These are phyloP conservation scores for Xiphophorus couchianus DNA, from an alignment of 2,113 vertebrate species.

Conservation along the genomic window DNA sequence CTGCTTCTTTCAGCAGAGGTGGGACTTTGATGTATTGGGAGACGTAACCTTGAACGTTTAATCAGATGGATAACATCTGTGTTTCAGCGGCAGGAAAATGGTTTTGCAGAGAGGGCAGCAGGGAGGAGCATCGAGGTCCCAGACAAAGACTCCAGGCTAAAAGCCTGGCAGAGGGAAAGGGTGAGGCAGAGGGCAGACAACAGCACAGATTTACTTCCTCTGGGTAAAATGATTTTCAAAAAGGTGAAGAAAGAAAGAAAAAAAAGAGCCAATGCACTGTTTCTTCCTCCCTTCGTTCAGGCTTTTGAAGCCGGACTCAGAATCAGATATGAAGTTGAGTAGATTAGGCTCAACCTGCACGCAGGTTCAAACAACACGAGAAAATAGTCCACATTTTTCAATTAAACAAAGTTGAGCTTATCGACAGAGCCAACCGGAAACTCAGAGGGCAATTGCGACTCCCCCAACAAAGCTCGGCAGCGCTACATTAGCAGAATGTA, in stretches of 20 bases:
- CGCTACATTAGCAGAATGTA: constrained; percentile 53
- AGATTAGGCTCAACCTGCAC: constrained; percentile 2
- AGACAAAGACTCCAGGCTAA: constrained; percentile 61
- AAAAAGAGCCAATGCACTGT: not conserved
- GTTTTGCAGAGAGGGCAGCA: constrained; percentile 60
- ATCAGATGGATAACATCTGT: constrained; percentile 78
- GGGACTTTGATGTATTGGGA: constrained; percentile 73
- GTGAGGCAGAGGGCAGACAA: constrained; percentile 44
- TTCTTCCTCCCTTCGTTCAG: constrained; percentile 3
- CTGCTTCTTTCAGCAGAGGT: constrained; percentile 47
- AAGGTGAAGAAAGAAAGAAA: not conserved
- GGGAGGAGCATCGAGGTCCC: constrained; percentile 36
- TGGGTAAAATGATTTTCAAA: constrained; percentile 33
- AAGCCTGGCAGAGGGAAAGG: constrained; percentile 48
- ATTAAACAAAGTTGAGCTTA: constrained; percentile 26
- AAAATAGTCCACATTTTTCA: constrained; percentile 36
- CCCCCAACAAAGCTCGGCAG: constrained; percentile 48
- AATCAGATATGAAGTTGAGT: constrained; percentile 15
- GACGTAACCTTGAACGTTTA: constrained; percentile 75
- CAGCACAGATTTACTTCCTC: constrained; percentile 45
- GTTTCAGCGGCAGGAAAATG: constrained; percentile 69
- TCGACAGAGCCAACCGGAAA: constrained; percentile 32
- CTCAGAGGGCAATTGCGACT: constrained; percentile 26
- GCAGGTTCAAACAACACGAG: constrained; percentile 19
- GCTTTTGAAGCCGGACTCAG: constrained; percentile 1